Conservation (phyloP, 2,113 vertebrate genomes). For the Pavo muticus region DNA sequence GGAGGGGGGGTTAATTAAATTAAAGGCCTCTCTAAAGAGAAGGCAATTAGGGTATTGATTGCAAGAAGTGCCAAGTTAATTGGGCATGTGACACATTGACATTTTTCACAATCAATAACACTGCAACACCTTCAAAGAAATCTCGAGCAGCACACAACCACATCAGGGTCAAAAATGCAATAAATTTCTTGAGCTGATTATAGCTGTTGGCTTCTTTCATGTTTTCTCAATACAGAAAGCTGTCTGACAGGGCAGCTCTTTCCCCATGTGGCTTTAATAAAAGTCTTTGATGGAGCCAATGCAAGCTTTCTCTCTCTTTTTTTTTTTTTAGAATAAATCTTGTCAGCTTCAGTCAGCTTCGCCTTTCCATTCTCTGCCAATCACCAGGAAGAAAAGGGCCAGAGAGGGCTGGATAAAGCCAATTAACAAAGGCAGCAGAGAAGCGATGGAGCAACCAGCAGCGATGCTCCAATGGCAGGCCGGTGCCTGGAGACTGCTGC, state of each 20-base stretch:
- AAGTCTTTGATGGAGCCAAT: slow-evolving; percentile 66
- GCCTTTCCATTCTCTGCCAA: neutral
- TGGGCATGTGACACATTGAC: slow-evolving; percentile 72
- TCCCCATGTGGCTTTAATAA: slow-evolving; percentile 60
- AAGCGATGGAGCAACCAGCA: neutral
- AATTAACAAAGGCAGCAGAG: neutral
- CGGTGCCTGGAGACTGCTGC: neutral
- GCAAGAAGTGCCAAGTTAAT: slow-evolving; percentile 70
- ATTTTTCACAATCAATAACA: slow-evolving; percentile 71
- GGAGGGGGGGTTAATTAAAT: slow-evolving; percentile 70
- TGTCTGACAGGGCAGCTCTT: slow-evolving; percentile 55
- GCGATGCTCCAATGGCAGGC: neutral
- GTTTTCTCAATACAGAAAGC: slow-evolving; percentile 57
- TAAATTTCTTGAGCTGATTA: slow-evolving; percentile 67
- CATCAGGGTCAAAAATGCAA: slow-evolving; percentile 63
- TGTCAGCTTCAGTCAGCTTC: slow-evolving; percentile 45
- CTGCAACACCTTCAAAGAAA: slow-evolving; percentile 69
- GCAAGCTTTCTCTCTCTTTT: neutral
- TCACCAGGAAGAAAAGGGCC: neutral
- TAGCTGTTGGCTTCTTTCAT: slow-evolving; percentile 68
- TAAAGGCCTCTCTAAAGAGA: slow-evolving; percentile 69
- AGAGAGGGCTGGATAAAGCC: slow-evolving; percentile 14
- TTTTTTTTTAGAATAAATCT: slow-evolving; percentile 19
- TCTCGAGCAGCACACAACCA: neutral
- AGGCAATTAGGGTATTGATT: slow-evolving; percentile 74